Conservation (phyloP, 2,888 invertebrate genomes). For the Synanthedon andrenaeformis region DNA sequence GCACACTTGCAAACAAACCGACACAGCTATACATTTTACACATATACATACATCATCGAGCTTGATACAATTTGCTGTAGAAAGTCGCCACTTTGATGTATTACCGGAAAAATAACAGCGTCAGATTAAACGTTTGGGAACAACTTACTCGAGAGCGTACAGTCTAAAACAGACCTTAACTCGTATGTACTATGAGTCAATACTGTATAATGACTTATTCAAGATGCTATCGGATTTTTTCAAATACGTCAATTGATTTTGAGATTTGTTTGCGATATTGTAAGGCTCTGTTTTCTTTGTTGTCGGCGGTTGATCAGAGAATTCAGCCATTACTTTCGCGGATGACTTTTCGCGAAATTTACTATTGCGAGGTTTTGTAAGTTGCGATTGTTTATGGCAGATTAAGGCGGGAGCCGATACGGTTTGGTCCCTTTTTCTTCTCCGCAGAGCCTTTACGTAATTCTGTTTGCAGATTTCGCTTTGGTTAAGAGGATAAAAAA, state of each 20-base stretch:
- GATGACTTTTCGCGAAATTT: slow-evolving; percentile 47
- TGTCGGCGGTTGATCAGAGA: slow-evolving; percentile 24
- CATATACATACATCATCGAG: slow-evolving; percentile 38
- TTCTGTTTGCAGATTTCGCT: slow-evolving; percentile 34
- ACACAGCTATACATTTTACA: background rate
- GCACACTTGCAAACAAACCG: too few species aligned
- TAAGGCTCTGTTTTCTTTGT: slow-evolving; percentile 1
- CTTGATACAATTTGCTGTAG: slow-evolving; percentile 58
- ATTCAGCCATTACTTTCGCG: slow-evolving; percentile 41
- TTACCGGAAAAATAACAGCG: slow-evolving; percentile 54
- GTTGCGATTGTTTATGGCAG: slow-evolving; percentile 48
- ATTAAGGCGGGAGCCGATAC: slow-evolving; percentile 41
- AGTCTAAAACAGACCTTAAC: background rate
- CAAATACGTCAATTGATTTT: background rate
- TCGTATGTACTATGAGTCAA: background rate
- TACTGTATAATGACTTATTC: background rate
- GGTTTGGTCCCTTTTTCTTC: slow-evolving; percentile 29
- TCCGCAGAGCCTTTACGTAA: slow-evolving; percentile 19
- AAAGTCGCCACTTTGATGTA: slow-evolving; percentile 53
- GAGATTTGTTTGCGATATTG: background rate
- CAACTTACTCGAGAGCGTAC: slow-evolving; percentile 12
- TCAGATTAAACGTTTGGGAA: slow-evolving; percentile 41
- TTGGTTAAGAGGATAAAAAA: slow-evolving; percentile 41
- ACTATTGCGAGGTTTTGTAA: slow-evolving; percentile 44
- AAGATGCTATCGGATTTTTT: background rate